These are phyloP conservation scores for Ophraella communa DNA, from an alignment of 2,888 invertebrate genomes.

Conservation along the genomic window DNA sequence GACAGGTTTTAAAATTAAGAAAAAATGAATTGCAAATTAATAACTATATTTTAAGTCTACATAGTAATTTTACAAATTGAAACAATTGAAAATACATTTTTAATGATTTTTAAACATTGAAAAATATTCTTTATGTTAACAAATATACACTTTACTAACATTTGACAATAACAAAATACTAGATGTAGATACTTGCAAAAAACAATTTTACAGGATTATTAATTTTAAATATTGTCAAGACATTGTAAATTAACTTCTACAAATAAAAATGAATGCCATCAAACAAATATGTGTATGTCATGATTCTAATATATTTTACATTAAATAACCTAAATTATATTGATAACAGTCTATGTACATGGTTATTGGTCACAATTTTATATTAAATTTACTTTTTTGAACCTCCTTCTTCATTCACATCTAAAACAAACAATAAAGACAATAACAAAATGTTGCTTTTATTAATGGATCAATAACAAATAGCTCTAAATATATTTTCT, in stretches of 20 bases:
- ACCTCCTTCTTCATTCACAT: conserved; percentile 54
- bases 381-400: conserved; percentile 48
- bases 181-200: too few relatives aligned
- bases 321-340: conserved; percentile 1
- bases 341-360: conserved; percentile 16
- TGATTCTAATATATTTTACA: background rate
- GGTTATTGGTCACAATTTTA: background rate
- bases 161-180: too few relatives aligned
- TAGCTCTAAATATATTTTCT: too few relatives aligned
- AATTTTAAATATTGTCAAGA: too few relatives aligned
- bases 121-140: too few relatives aligned
- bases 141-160: too few relatives aligned
- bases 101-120: too few relatives aligned
- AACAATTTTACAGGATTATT: too few relatives aligned
- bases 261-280: background rate
- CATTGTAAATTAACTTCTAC: background rate
- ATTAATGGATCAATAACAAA: too few relatives aligned
- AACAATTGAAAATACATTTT: too few relatives aligned
- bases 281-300: background rate
- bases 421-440: conserved; percentile 45
- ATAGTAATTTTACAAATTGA: background rate
- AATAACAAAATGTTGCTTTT: background rate
- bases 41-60: background rate
- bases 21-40: background rate
- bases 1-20: background rate